Evolutionary conservation across 2,888 invertebrate genomes (phyloP), one percentile per base, ranked within the genome.

Genomic region (Erebia palarica): DNA sequence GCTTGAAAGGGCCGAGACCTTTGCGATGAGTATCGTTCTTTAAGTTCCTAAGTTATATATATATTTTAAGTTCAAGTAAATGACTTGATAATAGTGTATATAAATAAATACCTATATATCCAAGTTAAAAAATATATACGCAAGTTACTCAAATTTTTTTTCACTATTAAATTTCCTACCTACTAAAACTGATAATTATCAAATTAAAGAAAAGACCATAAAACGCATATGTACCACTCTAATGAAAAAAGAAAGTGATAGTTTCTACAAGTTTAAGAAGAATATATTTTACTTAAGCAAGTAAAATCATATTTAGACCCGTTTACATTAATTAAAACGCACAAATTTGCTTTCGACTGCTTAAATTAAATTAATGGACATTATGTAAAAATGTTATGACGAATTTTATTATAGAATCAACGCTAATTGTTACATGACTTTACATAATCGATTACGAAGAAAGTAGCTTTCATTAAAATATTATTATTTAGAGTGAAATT

Each of bases 241-340:
- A 85, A 82, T 76, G 78, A 83, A 87, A 89, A 75, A 84, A 80
- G 86, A 89, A 89, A 89, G 88, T 84, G 83, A 84, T 85, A 83
- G 80, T 78, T 75, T 78, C 74, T 74, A 75, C 75, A 47, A 53
- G 57, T 64, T 68, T 57, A 21, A 9, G 14, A 44, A 18, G 44
- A 69, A 61, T 58, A 70, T 58, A 69, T 69, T 66, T 83, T 75
- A 81, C 83, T 83, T 85, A 84, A 82, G 82, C 82, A 84, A 84
- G 84, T 82, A 80, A 60, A 77, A 82, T 78, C 76, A 80, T 76
- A 77, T 79, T 81, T 57, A 42, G 13, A 21, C 21, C 27, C 47
- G 49, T 44, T 44, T 18, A 18, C 55, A 59, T 47, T 14, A 49
- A 61, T 42, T 68, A 68, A 49, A 67, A 4, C 63, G 18, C 49